Evolutionary conservation across 2,797 vertebrate species (phyloP).

Genomic region (Enteromius thamalakanensis): DNA sequence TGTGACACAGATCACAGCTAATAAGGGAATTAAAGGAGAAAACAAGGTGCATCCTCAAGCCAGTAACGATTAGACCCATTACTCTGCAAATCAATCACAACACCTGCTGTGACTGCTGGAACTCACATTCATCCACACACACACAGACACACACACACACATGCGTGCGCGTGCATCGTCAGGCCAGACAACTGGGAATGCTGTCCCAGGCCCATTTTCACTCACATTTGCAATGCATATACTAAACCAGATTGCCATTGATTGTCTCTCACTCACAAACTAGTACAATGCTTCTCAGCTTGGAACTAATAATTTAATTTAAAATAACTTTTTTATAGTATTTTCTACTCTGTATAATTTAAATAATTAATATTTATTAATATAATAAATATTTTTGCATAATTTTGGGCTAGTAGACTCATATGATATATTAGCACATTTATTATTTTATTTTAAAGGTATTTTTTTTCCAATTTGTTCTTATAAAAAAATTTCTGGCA

Average conservation of each 20-base stretch:
- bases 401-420: not conserved
- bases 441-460: not conserved
- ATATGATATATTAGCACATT: not conserved
- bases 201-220: conserved; percentile 11
- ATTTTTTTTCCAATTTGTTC: too few species aligned
- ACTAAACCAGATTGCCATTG: not conserved
- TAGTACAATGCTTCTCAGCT: not conserved
- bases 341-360: not conserved
- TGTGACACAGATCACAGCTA: conserved; percentile 55
- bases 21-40: conserved; percentile 55
- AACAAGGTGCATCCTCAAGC: conserved; percentile 50
- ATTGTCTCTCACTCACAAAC: not conserved
- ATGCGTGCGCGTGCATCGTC: not conserved
- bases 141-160: not conserved
- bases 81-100: conserved; percentile 57
- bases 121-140: conserved; percentile 30
- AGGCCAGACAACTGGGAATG: conserved; percentile 6
- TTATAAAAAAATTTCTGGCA: not conserved
- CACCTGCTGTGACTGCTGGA: conserved; percentile 50
- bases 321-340: not conserved
- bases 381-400: not conserved
- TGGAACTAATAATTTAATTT: not conserved
- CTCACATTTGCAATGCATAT: conserved; percentile 12
- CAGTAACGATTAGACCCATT: conserved; percentile 56
- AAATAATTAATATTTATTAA: not conserved